These are phyloP conservation scores for Cyphomyrus plagiostoma DNA, from an alignment of 2,113 vertebrate genomes.

Conservation along the genomic window DNA sequence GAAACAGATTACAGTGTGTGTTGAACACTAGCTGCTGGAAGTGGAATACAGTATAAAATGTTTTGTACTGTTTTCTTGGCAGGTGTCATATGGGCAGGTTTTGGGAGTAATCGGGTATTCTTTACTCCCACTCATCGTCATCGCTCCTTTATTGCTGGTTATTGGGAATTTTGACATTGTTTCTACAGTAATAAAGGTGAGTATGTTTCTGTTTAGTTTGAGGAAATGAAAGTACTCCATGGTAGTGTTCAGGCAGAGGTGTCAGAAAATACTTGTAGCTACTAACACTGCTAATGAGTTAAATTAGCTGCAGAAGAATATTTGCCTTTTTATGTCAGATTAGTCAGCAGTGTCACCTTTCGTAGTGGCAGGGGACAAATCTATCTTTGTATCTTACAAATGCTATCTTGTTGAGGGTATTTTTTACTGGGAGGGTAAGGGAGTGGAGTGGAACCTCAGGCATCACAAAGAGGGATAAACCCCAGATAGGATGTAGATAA, in stretches of 20 bases:
- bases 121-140: slow-evolving; percentile 92
- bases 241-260: background rate
- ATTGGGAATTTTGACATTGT: slow-evolving; percentile 86
- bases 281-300: background rate
- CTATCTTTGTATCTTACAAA: background rate
- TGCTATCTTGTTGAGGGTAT: background rate
- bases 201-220: slow-evolving; percentile 35
- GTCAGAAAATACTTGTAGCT: background rate
- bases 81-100: slow-evolving; percentile 97
- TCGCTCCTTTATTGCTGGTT: slow-evolving; percentile 85
- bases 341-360: background rate
- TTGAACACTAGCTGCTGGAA: background rate
- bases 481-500: background rate
- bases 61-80: slow-evolving; percentile 7
- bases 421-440: background rate
- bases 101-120: slow-evolving; percentile 98
- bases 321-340: slow-evolving; percentile 22
- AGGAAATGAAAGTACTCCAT: background rate
- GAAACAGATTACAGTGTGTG: background rate
- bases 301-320: slow-evolving; percentile 25
- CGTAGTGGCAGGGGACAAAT: background rate
- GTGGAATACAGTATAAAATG: background rate
- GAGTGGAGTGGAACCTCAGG: background rate
- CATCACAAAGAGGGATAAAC: background rate
- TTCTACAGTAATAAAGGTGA: slow-evolving; percentile 91